These are phyloP conservation scores for Hypercompe scribonia DNA, from an alignment of 2,888 invertebrate genomes.

Conservation along the genomic window DNA sequence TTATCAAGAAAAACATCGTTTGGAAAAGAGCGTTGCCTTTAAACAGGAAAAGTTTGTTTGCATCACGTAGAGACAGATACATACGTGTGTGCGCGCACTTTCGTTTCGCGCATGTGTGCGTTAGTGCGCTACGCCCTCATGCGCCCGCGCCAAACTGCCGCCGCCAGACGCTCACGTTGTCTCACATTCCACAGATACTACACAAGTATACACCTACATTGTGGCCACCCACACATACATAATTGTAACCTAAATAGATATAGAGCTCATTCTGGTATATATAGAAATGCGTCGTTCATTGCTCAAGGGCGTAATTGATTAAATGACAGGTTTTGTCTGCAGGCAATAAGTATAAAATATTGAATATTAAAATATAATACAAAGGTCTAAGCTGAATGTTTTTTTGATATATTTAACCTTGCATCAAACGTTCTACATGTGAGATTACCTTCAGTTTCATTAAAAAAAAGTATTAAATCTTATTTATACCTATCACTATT, in stretches of 20 bases:
- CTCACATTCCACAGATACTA: slow-evolving; percentile 58
- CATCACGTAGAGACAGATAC: slow-evolving; percentile 35
- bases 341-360: neutral
- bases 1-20: slow-evolving; percentile 40
- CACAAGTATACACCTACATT: slow-evolving; percentile 51
- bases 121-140: slow-evolving; percentile 53
- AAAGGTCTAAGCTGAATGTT: neutral
- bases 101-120: slow-evolving; percentile 55
- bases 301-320: slow-evolving; percentile 38
- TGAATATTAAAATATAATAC: too few species aligned
- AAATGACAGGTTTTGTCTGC: neutral
- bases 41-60: slow-evolving; percentile 59
- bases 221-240: slow-evolving; percentile 52
- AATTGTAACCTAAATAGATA: slow-evolving; percentile 56
- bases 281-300: slow-evolving; percentile 28
- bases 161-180: slow-evolving; percentile 61
- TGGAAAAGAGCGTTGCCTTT: slow-evolving; percentile 46
- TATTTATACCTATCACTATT: too few species aligned
- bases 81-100: slow-evolving; percentile 49
- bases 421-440: neutral
- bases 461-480: neutral
- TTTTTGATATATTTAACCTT: neutral
- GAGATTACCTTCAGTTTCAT: neutral
- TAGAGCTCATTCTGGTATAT: slow-evolving; percentile 32
- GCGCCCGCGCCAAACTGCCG: slow-evolving; percentile 47